These are phyloP conservation scores for Elymnias hypermnestra DNA, from an alignment of 1,140 invertebrate species.

Conservation along the genomic window DNA sequence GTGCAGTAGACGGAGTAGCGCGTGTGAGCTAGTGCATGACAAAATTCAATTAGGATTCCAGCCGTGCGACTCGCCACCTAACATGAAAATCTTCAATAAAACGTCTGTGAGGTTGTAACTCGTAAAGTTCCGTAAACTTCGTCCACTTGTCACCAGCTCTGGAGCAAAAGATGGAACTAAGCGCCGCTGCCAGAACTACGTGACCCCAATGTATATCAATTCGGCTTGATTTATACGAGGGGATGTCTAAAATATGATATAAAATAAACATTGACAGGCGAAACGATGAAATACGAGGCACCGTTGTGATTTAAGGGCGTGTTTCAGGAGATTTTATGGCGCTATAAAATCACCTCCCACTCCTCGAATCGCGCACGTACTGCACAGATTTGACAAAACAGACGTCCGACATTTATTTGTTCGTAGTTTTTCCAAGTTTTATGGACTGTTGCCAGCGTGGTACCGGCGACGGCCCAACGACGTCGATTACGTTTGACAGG, in stretches of 20 bases:
- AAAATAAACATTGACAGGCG: slow-evolving; percentile 75
- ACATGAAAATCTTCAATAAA: slow-evolving; percentile 6
- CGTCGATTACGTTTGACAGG: slow-evolving; percentile 38
- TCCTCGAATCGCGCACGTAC: slow-evolving; percentile 64
- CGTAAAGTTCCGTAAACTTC: slow-evolving; percentile 15
- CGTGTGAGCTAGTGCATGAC: too few species aligned
- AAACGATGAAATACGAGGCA: slow-evolving; percentile 45
- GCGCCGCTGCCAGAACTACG: slow-evolving; percentile 61
- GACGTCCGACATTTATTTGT: slow-evolving; percentile 72
- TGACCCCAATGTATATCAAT: slow-evolving; percentile 74
- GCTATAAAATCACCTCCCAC: slow-evolving; percentile 67
- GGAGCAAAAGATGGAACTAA: slow-evolving; percentile 40
- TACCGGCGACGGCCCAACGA: slow-evolving; percentile 29
- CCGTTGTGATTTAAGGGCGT: too few species aligned
- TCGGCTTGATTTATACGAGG: slow-evolving; percentile 64
- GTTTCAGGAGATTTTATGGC: slow-evolving; percentile 69
- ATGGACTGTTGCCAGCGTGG: slow-evolving; percentile 65
- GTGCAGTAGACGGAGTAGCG: too few species aligned
- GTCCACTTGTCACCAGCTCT: slow-evolving; percentile 48
- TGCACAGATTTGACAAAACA: slow-evolving; percentile 75
- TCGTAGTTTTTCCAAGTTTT: slow-evolving; percentile 68
- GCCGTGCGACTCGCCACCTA: too few species aligned
- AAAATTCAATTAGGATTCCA: too few species aligned
- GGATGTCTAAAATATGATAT: slow-evolving; percentile 75
- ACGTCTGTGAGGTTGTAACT: slow-evolving; percentile 6